Conservation (phyloP, 1,140 invertebrate genomes). For the Bilobella aurantiaca region DNA sequence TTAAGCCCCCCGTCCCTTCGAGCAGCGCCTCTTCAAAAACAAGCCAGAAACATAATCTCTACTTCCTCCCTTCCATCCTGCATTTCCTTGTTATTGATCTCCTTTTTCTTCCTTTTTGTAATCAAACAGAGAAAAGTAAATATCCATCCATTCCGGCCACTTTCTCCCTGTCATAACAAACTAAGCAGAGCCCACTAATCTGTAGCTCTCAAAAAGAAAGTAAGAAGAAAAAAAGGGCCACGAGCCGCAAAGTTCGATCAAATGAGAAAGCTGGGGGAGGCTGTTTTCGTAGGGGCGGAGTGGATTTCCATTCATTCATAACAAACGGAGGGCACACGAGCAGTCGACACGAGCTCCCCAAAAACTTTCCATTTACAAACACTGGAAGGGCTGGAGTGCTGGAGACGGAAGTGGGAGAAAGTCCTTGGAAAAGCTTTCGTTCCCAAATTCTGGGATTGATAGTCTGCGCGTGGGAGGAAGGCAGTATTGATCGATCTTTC, state of each 20-base stretch:
- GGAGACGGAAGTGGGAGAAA: background rate
- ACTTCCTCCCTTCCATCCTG: background rate
- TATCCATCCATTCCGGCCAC: background rate
- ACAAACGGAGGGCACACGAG: background rate
- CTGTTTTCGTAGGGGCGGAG: too few relatives aligned
- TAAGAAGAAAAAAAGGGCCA: too few relatives aligned
- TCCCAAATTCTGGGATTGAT: background rate
- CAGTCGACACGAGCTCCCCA: too few relatives aligned
- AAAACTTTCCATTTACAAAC: too few relatives aligned
- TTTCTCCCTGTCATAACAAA: too few relatives aligned
- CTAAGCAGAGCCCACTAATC: too few relatives aligned
- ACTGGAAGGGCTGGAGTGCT: background rate
- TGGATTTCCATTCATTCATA: background rate
- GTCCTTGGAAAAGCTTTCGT: background rate
- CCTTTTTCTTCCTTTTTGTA: background rate
- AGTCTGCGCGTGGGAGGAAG: slow-evolving; percentile 1
- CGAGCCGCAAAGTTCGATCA: too few relatives aligned
- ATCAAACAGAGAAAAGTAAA: background rate
- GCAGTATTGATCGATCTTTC: background rate
- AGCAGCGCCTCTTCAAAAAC: too few relatives aligned
- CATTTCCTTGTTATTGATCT: background rate
- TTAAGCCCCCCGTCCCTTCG: too few relatives aligned
- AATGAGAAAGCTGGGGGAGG: too few relatives aligned
- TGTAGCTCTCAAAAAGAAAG: too few relatives aligned
- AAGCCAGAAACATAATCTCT: too few relatives aligned